These are phyloP conservation scores for Agrotis puta DNA, from an alignment of 2,888 invertebrate species.

Conservation along the genomic window DNA sequence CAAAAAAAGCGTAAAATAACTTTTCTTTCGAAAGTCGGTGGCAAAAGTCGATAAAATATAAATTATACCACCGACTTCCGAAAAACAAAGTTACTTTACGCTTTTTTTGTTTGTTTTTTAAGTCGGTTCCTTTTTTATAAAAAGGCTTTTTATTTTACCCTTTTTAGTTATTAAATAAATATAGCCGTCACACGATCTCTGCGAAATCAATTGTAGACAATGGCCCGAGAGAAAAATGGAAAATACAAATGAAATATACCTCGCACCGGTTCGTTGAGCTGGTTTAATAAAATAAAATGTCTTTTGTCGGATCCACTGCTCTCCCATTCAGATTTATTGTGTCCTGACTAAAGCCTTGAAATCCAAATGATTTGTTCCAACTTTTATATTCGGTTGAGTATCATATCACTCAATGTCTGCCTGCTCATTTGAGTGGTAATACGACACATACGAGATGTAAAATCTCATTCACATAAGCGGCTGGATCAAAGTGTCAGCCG, in stretches of 20 bases:
- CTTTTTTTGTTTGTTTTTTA: too few species aligned
- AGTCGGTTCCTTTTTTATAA: too few species aligned
- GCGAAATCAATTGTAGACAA: conserved; percentile 49
- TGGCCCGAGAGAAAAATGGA: conserved; percentile 28
- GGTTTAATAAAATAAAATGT: conserved; percentile 61
- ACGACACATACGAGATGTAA: conserved; percentile 8
- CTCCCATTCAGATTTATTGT: conserved; percentile 57
- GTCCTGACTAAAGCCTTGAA: conserved; percentile 47
- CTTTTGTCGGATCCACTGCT: conserved; percentile 50
- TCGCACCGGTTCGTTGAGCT: conserved; percentile 18
- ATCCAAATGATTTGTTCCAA: conserved; percentile 52
- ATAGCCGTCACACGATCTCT: conserved; percentile 11
- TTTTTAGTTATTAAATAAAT: too few species aligned
- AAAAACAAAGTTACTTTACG: too few species aligned
- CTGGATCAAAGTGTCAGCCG: conserved; percentile 24
- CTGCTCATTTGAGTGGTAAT: conserved; percentile 23
- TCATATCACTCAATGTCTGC: conserved; percentile 48
- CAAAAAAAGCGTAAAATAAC: too few species aligned
- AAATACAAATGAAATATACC: conserved; percentile 42
- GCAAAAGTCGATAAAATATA: too few species aligned
- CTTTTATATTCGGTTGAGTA: conserved; percentile 46
- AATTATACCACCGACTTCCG: too few species aligned
- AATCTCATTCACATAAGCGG: conserved; percentile 18
- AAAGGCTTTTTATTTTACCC: too few species aligned
- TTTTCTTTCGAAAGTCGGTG: too few species aligned